Evolutionary conservation across 2,888 invertebrate genomes (phyloP).

Genomic region (Prosopocoilus inquinatus): DNA sequence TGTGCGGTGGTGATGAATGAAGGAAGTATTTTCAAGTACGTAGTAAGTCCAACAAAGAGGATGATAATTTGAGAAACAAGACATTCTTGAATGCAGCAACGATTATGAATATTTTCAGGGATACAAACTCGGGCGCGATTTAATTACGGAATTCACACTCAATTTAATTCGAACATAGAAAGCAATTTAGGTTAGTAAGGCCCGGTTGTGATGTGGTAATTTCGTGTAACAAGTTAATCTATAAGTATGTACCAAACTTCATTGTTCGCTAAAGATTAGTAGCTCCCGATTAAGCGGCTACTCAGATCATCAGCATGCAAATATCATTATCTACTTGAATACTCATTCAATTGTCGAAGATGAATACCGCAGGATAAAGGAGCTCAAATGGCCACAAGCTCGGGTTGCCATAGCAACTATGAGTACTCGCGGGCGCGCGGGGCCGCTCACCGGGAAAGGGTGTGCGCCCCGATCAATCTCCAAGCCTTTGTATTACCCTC

Average conservation of each 20-base stretch:
- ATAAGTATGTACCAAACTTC: background rate
- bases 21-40: too few species aligned
- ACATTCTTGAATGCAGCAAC: too few species aligned
- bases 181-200: too few species aligned
- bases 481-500: constrained; percentile 44
- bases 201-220: too few species aligned
- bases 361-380: constrained; percentile 48
- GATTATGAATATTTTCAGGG: too few species aligned
- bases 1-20: too few species aligned
- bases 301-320: constrained; percentile 49
- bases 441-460: constrained; percentile 44
- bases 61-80: too few species aligned
- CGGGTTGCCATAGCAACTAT: constrained; percentile 44
- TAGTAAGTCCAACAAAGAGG: too few species aligned
- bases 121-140: too few species aligned
- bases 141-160: too few species aligned
- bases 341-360: constrained; percentile 51
- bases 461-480: constrained; percentile 49
- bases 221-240: background rate
- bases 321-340: constrained; percentile 50
- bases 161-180: too few species aligned
- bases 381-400: constrained; percentile 48
- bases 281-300: constrained; percentile 36
- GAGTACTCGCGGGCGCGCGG: constrained; percentile 25
- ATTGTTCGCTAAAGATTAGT: constrained; percentile 13